Evolutionary conservation across 2,888 invertebrate species (phyloP).

Genomic region (Drosophila cognata): DNA sequence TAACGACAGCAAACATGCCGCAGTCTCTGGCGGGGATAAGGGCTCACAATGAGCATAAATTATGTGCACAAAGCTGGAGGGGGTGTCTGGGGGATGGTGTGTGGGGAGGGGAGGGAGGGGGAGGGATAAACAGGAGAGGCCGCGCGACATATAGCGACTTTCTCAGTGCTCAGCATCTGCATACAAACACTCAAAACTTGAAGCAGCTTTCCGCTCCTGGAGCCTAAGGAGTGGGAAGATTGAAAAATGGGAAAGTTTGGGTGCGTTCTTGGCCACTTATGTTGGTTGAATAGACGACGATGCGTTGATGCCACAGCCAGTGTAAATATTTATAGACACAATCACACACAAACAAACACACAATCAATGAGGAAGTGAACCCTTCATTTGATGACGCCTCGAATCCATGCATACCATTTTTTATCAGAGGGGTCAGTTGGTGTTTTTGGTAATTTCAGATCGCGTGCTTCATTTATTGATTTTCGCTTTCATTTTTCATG

Average conservation of each 20-base stretch:
- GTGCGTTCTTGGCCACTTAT: conserved; percentile 43
- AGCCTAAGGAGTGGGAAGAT: background rate
- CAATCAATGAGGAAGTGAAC: conserved; percentile 14
- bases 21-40: conserved; percentile 38
- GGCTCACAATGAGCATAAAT: conserved; percentile 73
- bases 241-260: background rate
- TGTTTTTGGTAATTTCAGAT: conserved; percentile 58
- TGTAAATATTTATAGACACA: conserved; percentile 56
- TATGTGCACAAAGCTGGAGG: conserved; percentile 52
- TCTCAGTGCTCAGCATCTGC: conserved; percentile 31
- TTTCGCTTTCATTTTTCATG: conserved; percentile 79
- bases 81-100: background rate
- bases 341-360: conserved; percentile 1
- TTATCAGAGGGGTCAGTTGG: conserved; percentile 65
- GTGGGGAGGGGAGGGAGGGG: background rate
- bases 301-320: conserved; percentile 38
- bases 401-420: conserved; percentile 4
- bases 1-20: conserved; percentile 38
- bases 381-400: conserved; percentile 28
- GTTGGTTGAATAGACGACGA: conserved; percentile 52
- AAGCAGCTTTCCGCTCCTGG: conserved; percentile 18
- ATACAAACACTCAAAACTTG: conserved; percentile 39
- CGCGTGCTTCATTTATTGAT: conserved; percentile 75
- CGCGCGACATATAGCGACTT: conserved; percentile 17
- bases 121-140: conserved; percentile 1